Evolutionary conservation across 2,797 vertebrate species (phyloP), one percentile per base, ranked within the genome.

Genomic region (Okamejei kenojei): DNA sequence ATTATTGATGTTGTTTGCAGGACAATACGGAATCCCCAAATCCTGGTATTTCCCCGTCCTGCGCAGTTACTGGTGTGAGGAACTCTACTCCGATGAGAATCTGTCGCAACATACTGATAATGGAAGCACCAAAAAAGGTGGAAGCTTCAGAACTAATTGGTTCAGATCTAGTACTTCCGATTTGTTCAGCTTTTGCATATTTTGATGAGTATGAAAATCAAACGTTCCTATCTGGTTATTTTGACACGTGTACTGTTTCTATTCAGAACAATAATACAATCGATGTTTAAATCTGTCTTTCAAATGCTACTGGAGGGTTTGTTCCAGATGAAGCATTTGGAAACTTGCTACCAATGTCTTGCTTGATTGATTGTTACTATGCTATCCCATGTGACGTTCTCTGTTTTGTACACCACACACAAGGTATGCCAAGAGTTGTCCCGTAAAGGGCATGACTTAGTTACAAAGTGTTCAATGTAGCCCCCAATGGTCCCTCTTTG

Each of bases 31-130:
- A 84, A 97, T 98, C 74, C 98, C 98, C 0, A 97, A 96, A 45
- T 97, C 98, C 0, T 99, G 98, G 98, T 96, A 98, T 94, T 99
- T 99, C 93, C 96, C 97, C 93, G 98, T 98, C 95, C 96, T 96
- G 95, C 93, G 96, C 88, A 98, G 97, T 94, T 99, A 97, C 95
- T 99, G 98, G 98, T 94, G 95, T 65, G 96, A 96, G 1, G 97
- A 97, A 32, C 54, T 94, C 0, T 95, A 96, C 1, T 94, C 95
- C 0, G 95, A 96, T 35, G 77, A 93, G 0, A 95, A 96, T 54
- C 93, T 96, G 90, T 95, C 95, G 0, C 95, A 96, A 93, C 97
- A 97, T 1, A 93, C 95, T 0, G 94, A 94, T 65, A 95, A 94
- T 26, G 63, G 23, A 35, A 90, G 93, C 79, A 32, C 93, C 6